Evolutionary conservation across 2,888 invertebrate species (phyloP), one percentile per base, ranked within the genome.

Genomic region (Oscheius myriophilus): DNA sequence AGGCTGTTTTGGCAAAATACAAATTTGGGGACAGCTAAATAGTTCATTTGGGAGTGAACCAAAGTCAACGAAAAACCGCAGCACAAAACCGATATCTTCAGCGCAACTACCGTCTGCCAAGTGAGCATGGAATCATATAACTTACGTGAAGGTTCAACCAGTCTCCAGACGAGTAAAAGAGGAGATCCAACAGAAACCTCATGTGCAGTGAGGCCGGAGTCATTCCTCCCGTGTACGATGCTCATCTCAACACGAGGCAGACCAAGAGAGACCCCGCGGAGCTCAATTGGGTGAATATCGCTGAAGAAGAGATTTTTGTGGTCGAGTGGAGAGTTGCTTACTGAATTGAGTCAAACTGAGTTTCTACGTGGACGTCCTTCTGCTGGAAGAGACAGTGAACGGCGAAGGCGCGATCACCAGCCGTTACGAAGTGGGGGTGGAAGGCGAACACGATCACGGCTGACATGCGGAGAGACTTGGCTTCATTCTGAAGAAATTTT

Each of bases 341-440:
- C 69, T 57, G 51, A 21, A 64, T 39, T 23, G 43, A 55, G 33
- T 69, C 64, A 23, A 69, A 55, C 21, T 61, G 45, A 11, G 70
- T 54, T 41, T 58, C 49, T 16, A 70, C 66, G 26, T 23, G 55
- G 46, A 54, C 51, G 46, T 70, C 70, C 41, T 59, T 49, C 61
- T 66, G 70, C 42, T 70, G 70, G 55, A 67, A 70, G 41, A 65
- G 55, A 55, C 70, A 70, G 42, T 66, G 58, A 12, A 70, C 61
- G 14, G 70, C 64, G 39, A 70, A 70, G 23, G 66, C 68, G 1
- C 68, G 45, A 23, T 70, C 70, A 18, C 58, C 70, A 18, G 66
- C 53, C 1, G 70, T 70, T 1, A 70, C 70, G 46, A 70, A 70
- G 3, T 23, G 25, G 9, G 70, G 70, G 42, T 70, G 70, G 51